Evolutionary conservation across 1,140 invertebrate genomes (phyloP).

Genomic region (Drusus annulatus): DNA sequence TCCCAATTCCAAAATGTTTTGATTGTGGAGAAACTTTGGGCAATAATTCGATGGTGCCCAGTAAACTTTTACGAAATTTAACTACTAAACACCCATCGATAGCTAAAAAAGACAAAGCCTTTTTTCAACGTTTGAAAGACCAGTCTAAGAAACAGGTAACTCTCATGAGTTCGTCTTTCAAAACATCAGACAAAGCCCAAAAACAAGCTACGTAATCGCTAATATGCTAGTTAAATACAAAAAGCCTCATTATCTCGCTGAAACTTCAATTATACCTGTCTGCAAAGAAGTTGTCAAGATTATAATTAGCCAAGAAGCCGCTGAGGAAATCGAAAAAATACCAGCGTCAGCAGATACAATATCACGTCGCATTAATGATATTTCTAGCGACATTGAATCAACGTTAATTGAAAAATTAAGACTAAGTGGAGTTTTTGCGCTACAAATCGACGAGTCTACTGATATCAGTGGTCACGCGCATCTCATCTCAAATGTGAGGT

Average conservation of each 20-base stretch:
- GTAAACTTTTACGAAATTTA: too few species aligned
- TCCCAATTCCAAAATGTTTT: too few species aligned
- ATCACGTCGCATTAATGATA: slow-evolving; percentile 26
- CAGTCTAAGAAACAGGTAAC: too few species aligned
- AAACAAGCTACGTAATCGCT: too few species aligned
- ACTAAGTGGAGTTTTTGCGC: slow-evolving; percentile 32
- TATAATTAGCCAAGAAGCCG: slow-evolving; percentile 32
- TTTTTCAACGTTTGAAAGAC: too few species aligned
- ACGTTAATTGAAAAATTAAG: slow-evolving; percentile 35
- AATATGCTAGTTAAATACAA: neutral
- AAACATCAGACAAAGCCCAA: too few species aligned
- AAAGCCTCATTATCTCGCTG: slow-evolving; percentile 23
- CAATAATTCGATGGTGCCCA: too few species aligned
- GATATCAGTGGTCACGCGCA: slow-evolving; percentile 27
- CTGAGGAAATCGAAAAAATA: slow-evolving; percentile 31
- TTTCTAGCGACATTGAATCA: slow-evolving; percentile 28
- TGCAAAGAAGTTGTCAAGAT: slow-evolving; percentile 35
- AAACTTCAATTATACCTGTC: slow-evolving; percentile 25
- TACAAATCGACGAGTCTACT: slow-evolving; percentile 32
- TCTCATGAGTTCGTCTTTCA: too few species aligned
- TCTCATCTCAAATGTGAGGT: slow-evolving; percentile 30
- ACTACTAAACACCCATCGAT: too few species aligned
- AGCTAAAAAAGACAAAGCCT: too few species aligned
- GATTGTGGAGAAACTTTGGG: too few species aligned
- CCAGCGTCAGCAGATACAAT: slow-evolving; percentile 13